Evolutionary conservation across 2,797 vertebrate genomes (phyloP), one percentile per base, ranked within the genome.

Genomic region (Distichodus sexfasciatus): DNA sequence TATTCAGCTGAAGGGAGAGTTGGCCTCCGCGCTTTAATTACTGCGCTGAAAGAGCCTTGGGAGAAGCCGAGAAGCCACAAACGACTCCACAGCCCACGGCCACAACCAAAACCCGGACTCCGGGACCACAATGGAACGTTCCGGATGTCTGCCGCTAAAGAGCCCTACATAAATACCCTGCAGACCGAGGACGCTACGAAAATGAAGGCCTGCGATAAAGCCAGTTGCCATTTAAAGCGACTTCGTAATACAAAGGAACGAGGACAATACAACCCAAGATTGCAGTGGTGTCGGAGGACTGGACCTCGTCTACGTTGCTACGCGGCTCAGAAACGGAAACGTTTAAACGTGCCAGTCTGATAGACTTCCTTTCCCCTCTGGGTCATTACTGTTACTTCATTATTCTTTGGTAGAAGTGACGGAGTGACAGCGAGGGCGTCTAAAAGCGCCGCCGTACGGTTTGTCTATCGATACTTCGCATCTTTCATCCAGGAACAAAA

Each of bases 1-100:
- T 88, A 90, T 89, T 88, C 85, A 90, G 82, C 83, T 84, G 86
- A 83, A 87, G 88, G 84, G 80, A 75, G 85, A 88, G 83, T 87
- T 79, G 79, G 85, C 85, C 83, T 82, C 80, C 83, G 67, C 12
- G 63, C 55, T 60, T 86, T 90, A 90, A 90, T 90, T 88, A 90
- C 87, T 54, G 55, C 62, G 54, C 54, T 33, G 55, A 66, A n/a
- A n/a, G 73, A 53, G 69, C 70, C 72, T 69, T 55, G 58, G 66
- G 58, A 69, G 66, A 51, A 53, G 47, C 28, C 66, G 55, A 75
- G 67, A 60, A 61, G 43, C 61, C 54, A 67, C 47, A 70, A 75
- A 69, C 51, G 59, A 75, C 53, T 69, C 65, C 66, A 57, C 58
- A 57, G 26, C 74, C 61, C 57, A 62, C 40, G 60, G 48, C 69